phyloP scores from a whole-genome alignment of 1,140 invertebrate genomes.

The Brachionus manjavacas region DNA sequence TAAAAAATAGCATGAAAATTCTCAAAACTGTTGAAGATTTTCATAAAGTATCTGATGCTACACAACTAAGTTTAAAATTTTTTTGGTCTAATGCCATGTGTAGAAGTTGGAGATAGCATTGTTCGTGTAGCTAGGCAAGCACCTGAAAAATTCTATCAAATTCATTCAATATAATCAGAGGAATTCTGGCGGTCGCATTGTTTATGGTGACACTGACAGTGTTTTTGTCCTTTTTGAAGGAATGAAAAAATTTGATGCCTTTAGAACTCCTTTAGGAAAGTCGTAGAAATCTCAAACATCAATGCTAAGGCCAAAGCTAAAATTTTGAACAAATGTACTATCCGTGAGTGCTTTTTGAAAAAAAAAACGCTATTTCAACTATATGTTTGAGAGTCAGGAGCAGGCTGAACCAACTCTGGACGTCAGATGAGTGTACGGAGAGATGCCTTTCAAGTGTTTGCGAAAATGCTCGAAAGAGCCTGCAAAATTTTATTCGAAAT shows the following conservation, averaged over 20 bases:
- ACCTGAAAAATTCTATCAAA: constrained; percentile 6
- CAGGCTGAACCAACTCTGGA: constrained; percentile 81
- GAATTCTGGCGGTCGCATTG: neutral
- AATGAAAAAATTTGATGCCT: constrained; percentile 16
- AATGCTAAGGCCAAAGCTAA: constrained; percentile 82
- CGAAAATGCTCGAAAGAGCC: constrained; percentile 80
- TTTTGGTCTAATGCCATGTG: constrained; percentile 93
- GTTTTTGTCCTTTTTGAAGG: constrained; percentile 13
- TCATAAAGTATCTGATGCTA: constrained; percentile 67
- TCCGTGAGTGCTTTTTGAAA: constrained; percentile 71
- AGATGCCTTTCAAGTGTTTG: constrained; percentile 84
- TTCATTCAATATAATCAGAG: neutral
- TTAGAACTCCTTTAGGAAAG: constrained; percentile 3
- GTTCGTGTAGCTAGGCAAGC: constrained; percentile 13
- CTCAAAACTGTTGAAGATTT: neutral
- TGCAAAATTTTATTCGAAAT: constrained; percentile 76
- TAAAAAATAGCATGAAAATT: constrained; percentile 59
- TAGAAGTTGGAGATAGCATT: constrained; percentile 64
- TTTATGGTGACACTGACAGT: constrained; percentile 41
- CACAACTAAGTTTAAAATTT: constrained; percentile 94
- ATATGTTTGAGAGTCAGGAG: constrained; percentile 83
- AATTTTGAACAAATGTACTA: constrained; percentile 81
- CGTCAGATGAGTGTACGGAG: constrained; percentile 95
- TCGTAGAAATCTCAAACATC: neutral
- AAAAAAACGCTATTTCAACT: constrained; percentile 98